Conservation (phyloP, 2,797 vertebrate genomes). For the Orestias chungarensis region DNA sequence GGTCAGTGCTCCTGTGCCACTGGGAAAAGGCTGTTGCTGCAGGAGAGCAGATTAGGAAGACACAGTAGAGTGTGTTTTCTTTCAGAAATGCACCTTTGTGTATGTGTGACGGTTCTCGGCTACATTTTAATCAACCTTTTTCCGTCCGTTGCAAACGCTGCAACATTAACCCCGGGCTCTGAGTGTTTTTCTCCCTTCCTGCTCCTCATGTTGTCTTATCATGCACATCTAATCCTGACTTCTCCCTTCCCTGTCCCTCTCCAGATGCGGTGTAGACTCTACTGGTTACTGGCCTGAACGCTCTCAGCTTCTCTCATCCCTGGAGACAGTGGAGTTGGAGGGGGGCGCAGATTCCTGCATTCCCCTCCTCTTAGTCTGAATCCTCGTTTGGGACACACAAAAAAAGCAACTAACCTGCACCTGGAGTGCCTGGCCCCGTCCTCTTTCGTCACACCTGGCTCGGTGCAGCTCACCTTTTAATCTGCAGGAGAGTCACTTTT, state of each 20-base stretch:
- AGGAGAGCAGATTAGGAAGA: slow-evolving; percentile 34
- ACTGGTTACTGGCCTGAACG: slow-evolving; percentile 86
- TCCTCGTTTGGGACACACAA: slow-evolving; percentile 66
- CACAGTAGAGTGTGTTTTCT: slow-evolving; percentile 12
- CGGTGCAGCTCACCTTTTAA: slow-evolving; percentile 81
- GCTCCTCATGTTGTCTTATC: slow-evolving; percentile 44
- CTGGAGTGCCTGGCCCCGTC: slow-evolving; percentile 55
- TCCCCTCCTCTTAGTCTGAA: slow-evolving; percentile 73
- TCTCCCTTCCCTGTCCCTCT: slow-evolving; percentile 29
- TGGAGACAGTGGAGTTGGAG: slow-evolving; percentile 70
- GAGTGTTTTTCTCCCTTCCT: slow-evolving; percentile 26
- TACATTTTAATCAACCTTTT: background rate
- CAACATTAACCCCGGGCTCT: background rate
- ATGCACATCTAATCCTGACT: slow-evolving; percentile 59
- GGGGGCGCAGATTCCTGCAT: slow-evolving; percentile 75
- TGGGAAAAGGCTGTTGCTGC: slow-evolving; percentile 55
- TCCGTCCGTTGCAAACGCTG: background rate
- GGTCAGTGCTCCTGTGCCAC: slow-evolving; percentile 69
- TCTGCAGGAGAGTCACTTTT: slow-evolving; percentile 74
- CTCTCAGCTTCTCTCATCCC: slow-evolving; percentile 78
- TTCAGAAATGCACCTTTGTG: background rate
- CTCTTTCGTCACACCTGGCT: slow-evolving; percentile 52
- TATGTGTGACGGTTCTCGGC: background rate
- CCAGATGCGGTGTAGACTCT: slow-evolving; percentile 92
- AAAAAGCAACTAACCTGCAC: slow-evolving; percentile 35